phyloP scores from a whole-genome alignment of 2,888 invertebrate genomes.

The Melipona beecheii region DNA sequence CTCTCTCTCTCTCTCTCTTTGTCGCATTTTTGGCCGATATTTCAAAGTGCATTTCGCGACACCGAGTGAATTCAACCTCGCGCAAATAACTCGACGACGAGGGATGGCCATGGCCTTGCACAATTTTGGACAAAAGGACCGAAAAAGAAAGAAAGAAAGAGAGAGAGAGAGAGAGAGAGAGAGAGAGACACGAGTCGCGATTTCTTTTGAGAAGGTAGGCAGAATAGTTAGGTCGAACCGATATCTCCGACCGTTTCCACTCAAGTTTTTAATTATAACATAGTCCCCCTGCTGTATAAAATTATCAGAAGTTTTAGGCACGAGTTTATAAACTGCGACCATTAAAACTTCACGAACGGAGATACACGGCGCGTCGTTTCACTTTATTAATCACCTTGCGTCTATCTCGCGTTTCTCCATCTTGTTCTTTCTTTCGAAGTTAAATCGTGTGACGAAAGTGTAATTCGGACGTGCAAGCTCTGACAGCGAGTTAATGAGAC shows the following conservation, averaged over 20 bases:
- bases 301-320: neutral
- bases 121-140: neutral
- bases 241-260: neutral
- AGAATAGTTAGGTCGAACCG: neutral
- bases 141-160: neutral
- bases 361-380: neutral
- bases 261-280: slow-evolving; percentile 4
- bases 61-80: slow-evolving; percentile 20
- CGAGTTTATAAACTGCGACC: neutral
- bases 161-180: neutral
- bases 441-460: no score
- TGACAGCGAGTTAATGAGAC: no score
- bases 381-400: slow-evolving; percentile 10
- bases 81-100: slow-evolving; percentile 8
- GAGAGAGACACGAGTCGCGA: neutral
- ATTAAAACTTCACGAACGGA: neutral
- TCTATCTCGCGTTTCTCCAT: neutral
- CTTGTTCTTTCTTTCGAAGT: neutral
- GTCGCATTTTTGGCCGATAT: slow-evolving; percentile 13
- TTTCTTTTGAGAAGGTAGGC: neutral
- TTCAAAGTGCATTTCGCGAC: neutral
- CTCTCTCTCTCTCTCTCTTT: neutral
- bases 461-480: no score
- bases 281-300: neutral
- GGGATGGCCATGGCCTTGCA: slow-evolving; percentile 15